A percentile compares a stretch with the other conserved stretches of the same genome.
Conservation (phyloP, 1,140 invertebrate genomes). For the Bombyx mandarina region DNA sequence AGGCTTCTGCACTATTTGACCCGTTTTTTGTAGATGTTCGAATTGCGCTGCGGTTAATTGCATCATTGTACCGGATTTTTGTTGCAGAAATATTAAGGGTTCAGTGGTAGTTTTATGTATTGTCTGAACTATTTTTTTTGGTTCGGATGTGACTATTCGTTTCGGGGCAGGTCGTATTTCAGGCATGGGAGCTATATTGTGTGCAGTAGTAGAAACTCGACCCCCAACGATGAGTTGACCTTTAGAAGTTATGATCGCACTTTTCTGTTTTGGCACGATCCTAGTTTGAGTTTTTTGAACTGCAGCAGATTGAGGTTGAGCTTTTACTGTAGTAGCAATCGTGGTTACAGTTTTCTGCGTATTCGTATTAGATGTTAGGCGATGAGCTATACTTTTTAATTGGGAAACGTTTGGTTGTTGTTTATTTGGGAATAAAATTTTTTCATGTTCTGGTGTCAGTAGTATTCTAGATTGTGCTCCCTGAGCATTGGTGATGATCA, state of each 20-base stretch:
- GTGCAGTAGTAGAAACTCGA: conserved; percentile 42
- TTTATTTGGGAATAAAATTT: conserved; percentile 68
- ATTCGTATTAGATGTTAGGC: conserved; percentile 28
- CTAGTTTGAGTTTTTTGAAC: conserved; percentile 36
- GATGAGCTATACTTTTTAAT: conserved; percentile 57
- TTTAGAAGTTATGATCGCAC: conserved; percentile 69
- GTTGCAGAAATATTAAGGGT: conserved; percentile 55
- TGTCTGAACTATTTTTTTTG: conserved; percentile 48
- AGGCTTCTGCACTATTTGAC: conserved; percentile 56
- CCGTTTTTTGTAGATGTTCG: conserved; percentile 63
- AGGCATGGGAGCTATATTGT: conserved; percentile 64
- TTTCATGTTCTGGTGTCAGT: conserved; percentile 73
- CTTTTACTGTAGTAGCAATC: conserved; percentile 17
- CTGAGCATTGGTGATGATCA: conserved; percentile 74
- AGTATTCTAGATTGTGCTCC: conserved; percentile 71
- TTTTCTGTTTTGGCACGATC: conserved; percentile 58
- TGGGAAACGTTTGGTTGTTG: conserved; percentile 51
- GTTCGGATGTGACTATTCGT: conserved; percentile 39
- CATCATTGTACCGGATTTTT: conserved; percentile 60
- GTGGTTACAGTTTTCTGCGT: conserved; percentile 37
- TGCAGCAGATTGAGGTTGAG: conserved; percentile 11
- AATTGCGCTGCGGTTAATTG: conserved; percentile 63
- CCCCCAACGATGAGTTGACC: conserved; percentile 67
- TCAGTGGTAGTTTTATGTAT: conserved; percentile 49
- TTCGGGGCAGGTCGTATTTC: conserved; percentile 50